phyloP scores from a whole-genome alignment of 2,113 vertebrate species.

The Tilapia sparmanii region DNA sequence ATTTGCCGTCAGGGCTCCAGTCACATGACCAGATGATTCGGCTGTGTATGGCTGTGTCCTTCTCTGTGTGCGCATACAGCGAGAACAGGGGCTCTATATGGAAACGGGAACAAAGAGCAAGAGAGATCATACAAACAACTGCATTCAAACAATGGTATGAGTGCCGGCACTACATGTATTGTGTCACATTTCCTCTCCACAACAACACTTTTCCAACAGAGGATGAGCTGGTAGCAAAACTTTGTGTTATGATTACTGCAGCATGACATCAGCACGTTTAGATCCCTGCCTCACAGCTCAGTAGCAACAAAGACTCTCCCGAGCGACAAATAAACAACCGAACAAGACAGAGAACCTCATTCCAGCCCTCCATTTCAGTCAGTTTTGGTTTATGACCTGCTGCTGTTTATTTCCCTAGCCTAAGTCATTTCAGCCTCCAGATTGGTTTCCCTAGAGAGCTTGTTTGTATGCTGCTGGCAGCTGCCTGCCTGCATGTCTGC shows the following conservation, averaged over 20 bases:
- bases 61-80: conserved; percentile 79
- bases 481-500: conserved; percentile 11
- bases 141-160: neutral
- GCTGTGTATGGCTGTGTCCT: conserved; percentile 82
- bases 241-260: conserved; percentile 7
- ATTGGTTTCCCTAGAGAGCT: conserved; percentile 45
- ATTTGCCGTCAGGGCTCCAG: conserved; percentile 91
- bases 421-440: conserved; percentile 43
- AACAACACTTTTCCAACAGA: neutral
- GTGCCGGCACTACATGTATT: neutral
- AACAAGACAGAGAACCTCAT: conserved; percentile 36
- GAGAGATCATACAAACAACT: neutral
- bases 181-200: neutral
- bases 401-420: conserved; percentile 44
- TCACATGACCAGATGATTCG: conserved; percentile 98
- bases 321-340: conserved; percentile 33
- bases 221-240: neutral
- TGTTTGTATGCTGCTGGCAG: conserved; percentile 52
- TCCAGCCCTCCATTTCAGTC: conserved; percentile 34
- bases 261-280: conserved; percentile 16
- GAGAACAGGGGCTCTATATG: conserved; percentile 79
- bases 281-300: neutral
- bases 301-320: neutral
- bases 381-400: conserved; percentile 51
- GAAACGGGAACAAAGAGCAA: conserved; percentile 6